phyloP scores from a whole-genome alignment of 2,888 invertebrate species.

The Marasmarcha lunaedactyla region DNA sequence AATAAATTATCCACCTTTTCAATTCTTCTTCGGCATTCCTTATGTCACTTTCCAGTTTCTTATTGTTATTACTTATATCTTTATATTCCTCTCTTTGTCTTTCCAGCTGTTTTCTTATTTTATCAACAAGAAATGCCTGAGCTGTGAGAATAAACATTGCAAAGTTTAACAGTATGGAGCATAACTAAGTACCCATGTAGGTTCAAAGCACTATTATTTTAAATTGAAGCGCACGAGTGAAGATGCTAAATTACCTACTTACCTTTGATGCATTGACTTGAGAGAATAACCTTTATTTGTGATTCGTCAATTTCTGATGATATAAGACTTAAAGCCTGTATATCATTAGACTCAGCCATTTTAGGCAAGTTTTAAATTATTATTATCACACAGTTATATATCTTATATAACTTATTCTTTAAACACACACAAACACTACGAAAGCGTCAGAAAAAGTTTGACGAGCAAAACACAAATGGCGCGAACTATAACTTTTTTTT shows the following conservation, averaged over 20 bases:
- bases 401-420: too few species aligned
- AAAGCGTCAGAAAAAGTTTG: too few species aligned
- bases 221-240: background rate
- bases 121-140: conserved; percentile 35
- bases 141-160: conserved; percentile 23
- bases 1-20: conserved; percentile 34
- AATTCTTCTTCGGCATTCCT: conserved; percentile 38
- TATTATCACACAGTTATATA: too few species aligned
- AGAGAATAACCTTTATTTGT: conserved; percentile 34
- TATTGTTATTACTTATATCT: conserved; percentile 33
- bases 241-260: conserved; percentile 7
- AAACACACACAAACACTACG: too few species aligned
- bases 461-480: too few species aligned
- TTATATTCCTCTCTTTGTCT: conserved; percentile 32
- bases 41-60: conserved; percentile 41
- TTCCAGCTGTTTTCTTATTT: conserved; percentile 34
- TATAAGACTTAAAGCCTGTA: conserved; percentile 35
- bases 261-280: conserved; percentile 49
- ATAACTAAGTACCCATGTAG: background rate
- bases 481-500: too few species aligned
- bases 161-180: background rate
- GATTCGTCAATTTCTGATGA: conserved; percentile 39
- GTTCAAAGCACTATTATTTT: background rate
- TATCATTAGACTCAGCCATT: conserved; percentile 25
- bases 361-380: too few species aligned